Base-by-base conservation (phyloP, 2,113 vertebrate species). In the Ranitomeya variabilis region DNA sequence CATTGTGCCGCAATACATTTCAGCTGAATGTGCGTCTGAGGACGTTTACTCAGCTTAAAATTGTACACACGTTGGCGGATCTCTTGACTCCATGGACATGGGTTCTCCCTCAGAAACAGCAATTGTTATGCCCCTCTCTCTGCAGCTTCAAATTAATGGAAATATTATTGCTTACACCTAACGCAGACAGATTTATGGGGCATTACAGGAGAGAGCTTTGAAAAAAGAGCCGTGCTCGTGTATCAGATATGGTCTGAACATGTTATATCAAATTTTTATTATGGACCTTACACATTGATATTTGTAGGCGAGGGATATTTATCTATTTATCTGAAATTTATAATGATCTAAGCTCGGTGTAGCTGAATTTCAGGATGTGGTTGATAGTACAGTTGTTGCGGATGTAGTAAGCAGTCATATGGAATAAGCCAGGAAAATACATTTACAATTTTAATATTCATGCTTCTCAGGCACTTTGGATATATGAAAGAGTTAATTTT, bases 401-500 rank as follows among this genome's bases (percentile, higher is more conserved):
- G 37, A 45, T 45, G 37, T 45, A 45, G 37, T 45, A 45, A 45
- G 37, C 62, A 64, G 16, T 5, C 62, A 19, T 14, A 19, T 19
- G 18, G 14, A 7, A 18, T 16, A 64, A 9, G 62, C 62, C 18
- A 19, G 8, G 1, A 19, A 64, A 64, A 6, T 19, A 19, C 16
- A 51, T 73, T 73, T 73, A 4, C 45, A 8, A 74, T 73, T 0
- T 73, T 71, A 31, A 4, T 16, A 73, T 37, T 10, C 1, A 16
- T 73, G 31, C 16, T n/a, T 59, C 23, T 60, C 23, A 59, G 23
- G 73, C 52, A 74, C 67, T 55, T 18, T 57, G 45, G 2, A 4
- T 57, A 37, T 31, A 62, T 26, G 5, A 60, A 85, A 66, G 83
- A 85, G 83, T 85, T 85, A 85, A 85, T 60, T 73, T 59, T 85